Conservation (phyloP, 2,113 vertebrate genomes). For the Myotis davidii region DNA sequence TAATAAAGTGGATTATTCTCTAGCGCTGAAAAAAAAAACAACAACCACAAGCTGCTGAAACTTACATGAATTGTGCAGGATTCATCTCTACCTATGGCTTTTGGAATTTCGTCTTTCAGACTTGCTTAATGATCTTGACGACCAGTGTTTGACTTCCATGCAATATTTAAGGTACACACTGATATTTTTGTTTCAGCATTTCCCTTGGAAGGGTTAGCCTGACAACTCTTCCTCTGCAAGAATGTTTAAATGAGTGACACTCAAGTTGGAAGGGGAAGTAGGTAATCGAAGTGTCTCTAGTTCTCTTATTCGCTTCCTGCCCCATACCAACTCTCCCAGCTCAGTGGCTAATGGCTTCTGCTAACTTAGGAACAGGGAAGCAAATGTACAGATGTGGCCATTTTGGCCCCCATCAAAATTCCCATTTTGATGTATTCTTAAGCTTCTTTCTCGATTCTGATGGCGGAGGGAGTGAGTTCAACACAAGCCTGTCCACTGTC, state of each 20-base stretch:
- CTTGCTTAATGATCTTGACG: slow-evolving; percentile 26
- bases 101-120: slow-evolving; percentile 25
- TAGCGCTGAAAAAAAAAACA: not conserved
- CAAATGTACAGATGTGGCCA: slow-evolving; percentile 64
- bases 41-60: not conserved
- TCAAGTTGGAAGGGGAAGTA: not conserved
- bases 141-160: slow-evolving; percentile 34
- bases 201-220: not conserved
- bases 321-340: slow-evolving; percentile 44
- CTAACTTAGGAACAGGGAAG: slow-evolving; percentile 63
- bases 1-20: slow-evolving; percentile 20
- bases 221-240: not conserved
- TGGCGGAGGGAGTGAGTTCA: not conserved
- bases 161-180: not conserved
- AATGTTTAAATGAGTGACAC: slow-evolving; percentile 39
- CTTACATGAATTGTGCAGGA: slow-evolving; percentile 15
- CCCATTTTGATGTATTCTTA: slow-evolving; percentile 28
- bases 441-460: not conserved
- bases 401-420: slow-evolving; percentile 76
- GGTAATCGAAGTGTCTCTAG: slow-evolving; percentile 65
- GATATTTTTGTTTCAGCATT: slow-evolving; percentile 50
- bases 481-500: not conserved
- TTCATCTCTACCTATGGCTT: not conserved
- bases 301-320: slow-evolving; percentile 59
- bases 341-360: slow-evolving; percentile 66